These are phyloP conservation scores for Zele albiditarsus DNA, from an alignment of 2,888 invertebrate species.

Conservation along the genomic window DNA sequence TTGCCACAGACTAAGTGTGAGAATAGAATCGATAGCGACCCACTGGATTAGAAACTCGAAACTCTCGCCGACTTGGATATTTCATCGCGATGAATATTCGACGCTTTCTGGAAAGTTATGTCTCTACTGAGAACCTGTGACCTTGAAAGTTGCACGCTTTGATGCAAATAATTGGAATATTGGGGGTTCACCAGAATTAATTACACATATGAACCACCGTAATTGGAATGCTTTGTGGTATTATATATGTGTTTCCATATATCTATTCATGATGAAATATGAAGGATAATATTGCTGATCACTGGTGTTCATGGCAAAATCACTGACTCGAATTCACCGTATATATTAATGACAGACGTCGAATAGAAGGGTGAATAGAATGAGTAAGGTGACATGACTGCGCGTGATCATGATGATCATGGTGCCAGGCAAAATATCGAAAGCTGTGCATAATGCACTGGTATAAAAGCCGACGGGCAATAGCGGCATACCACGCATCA, in stretches of 20 bases:
- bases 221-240: constrained; percentile 16
- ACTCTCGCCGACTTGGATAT: constrained; percentile 16
- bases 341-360: constrained; percentile 40
- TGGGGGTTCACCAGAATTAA: constrained; percentile 28
- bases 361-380: constrained; percentile 44
- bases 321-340: constrained; percentile 48
- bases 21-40: constrained; percentile 31
- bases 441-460: constrained; percentile 35
- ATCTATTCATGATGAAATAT: not conserved
- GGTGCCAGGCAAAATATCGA: constrained; percentile 43
- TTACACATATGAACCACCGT: constrained; percentile 20
- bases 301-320: constrained; percentile 40
- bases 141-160: constrained; percentile 26
- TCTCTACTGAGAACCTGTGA: constrained; percentile 12
- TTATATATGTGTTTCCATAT: not conserved
- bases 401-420: constrained; percentile 52
- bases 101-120: constrained; percentile 21
- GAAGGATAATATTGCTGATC: constrained; percentile 17
- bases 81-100: constrained; percentile 29
- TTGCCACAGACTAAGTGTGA: not conserved
- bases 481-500: constrained; percentile 37
- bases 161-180: constrained; percentile 38
- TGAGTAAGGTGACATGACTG: constrained; percentile 51
- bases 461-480: constrained; percentile 42
- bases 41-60: constrained; percentile 31